These are phyloP conservation scores for Aricia agestis DNA, from an alignment of 1,140 invertebrate species.

Conservation along the genomic window DNA sequence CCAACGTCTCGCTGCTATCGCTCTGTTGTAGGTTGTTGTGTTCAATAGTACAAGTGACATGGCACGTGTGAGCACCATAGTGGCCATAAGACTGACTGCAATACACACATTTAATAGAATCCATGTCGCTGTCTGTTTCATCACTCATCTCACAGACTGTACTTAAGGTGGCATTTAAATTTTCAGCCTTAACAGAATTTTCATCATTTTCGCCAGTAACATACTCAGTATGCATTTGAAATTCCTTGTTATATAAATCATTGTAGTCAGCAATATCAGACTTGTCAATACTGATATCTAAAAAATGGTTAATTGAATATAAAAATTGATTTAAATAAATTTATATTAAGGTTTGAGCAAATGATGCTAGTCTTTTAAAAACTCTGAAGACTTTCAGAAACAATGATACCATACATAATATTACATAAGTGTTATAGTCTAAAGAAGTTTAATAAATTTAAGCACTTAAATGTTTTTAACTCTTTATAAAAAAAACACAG, in stretches of 20 bases:
- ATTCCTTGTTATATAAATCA: conserved; percentile 58
- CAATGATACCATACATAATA: too few species aligned
- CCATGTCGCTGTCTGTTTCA: conserved; percentile 69
- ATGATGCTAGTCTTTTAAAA: too few species aligned
- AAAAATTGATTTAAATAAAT: too few species aligned
- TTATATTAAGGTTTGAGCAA: too few species aligned
- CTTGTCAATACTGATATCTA: conserved; percentile 52
- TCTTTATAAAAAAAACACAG: too few species aligned
- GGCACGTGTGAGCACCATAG: conserved; percentile 54
- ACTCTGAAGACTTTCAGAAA: too few species aligned
- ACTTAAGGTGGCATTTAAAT: conserved; percentile 30
- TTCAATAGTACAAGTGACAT: conserved; percentile 64
- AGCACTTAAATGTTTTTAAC: too few species aligned
- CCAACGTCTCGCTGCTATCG: conserved; percentile 63
- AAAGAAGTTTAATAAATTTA: too few species aligned
- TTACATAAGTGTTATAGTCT: too few species aligned
- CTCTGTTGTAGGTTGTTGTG: conserved; percentile 52
- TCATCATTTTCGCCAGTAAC: conserved; percentile 57
- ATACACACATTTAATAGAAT: conserved; percentile 64
- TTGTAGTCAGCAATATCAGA: conserved; percentile 46
- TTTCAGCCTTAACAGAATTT: conserved; percentile 48
- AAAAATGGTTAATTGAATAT: conserved; percentile 14
- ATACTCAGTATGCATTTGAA: conserved; percentile 56
- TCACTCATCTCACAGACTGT: conserved; percentile 56
- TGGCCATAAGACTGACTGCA: conserved; percentile 60